Evolutionary conservation across 2,888 invertebrate genomes (phyloP).

Genomic region (Cheilosia scutellata): DNA sequence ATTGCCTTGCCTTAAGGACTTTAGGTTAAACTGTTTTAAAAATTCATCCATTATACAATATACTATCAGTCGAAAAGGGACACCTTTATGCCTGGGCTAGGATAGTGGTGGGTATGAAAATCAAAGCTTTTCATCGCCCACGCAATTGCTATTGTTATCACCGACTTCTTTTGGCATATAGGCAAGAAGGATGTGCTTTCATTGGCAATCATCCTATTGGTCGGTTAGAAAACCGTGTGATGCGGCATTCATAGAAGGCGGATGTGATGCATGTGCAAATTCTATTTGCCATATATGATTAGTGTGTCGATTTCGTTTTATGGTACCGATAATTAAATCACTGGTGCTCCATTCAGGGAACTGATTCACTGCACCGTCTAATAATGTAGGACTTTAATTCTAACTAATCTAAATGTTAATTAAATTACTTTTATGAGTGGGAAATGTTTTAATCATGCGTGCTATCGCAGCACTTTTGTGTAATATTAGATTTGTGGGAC

Average conservation of each 20-base stretch:
- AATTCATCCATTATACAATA: not conserved
- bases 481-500: conserved; percentile 52
- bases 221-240: not conserved
- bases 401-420: conserved; percentile 46
- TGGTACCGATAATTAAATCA: conserved; percentile 39
- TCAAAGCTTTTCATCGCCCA: conserved; percentile 54
- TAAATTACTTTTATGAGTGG: conserved; percentile 58
- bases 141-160: conserved; percentile 32
- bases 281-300: conserved; percentile 19
- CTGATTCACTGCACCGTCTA: conserved; percentile 14
- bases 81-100: conserved; percentile 5
- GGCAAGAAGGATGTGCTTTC: conserved; percentile 23
- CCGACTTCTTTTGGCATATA: conserved; percentile 11
- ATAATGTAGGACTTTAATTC: conserved; percentile 23
- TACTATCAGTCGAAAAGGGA: not conserved
- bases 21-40: conserved; percentile 34
- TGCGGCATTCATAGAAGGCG: conserved; percentile 7
- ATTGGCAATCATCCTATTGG: conserved; percentile 54
- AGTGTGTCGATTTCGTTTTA: conserved; percentile 28
- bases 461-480: conserved; percentile 38
- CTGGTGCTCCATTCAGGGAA: conserved; percentile 27
- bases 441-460: conserved; percentile 42
- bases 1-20: conserved; percentile 46
- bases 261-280: conserved; percentile 29
- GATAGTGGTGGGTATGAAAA: not conserved